phyloP scores from a whole-genome alignment of 1,140 invertebrate genomes.

The Rhagoletis pomonella region DNA sequence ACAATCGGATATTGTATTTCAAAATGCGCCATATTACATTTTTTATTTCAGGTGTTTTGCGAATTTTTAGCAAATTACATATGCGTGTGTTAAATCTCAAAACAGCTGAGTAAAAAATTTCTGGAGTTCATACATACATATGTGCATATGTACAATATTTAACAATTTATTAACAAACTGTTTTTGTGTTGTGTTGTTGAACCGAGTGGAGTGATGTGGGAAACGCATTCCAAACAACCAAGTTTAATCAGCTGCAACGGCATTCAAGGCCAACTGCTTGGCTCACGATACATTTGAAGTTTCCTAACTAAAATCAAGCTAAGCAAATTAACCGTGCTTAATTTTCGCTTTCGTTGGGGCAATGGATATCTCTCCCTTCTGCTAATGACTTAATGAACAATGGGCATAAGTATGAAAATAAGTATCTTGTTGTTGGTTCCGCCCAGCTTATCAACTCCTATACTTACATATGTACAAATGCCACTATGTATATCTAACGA shows the following conservation, averaged over 20 bases:
- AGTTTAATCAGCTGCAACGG: conserved; percentile 27
- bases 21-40: too few relatives aligned
- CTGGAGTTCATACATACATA: too few relatives aligned
- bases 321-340: too few relatives aligned
- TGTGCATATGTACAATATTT: neutral
- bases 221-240: neutral
- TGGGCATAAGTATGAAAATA: neutral
- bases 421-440: neutral
- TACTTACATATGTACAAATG: too few relatives aligned
- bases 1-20: too few relatives aligned
- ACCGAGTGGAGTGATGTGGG: neutral
- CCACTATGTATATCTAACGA: too few relatives aligned
- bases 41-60: neutral
- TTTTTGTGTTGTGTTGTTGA: neutral
- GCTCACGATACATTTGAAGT: neutral
- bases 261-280: neutral
- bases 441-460: neutral
- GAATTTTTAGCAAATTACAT: neutral
- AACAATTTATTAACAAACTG: neutral
- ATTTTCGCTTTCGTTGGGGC: conserved; percentile 11
- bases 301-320: neutral
- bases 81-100: neutral
- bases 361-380: neutral
- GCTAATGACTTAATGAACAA: neutral
- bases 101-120: neutral